Conservation (phyloP, 2,113 vertebrate species). For the Rhea pennata region DNA sequence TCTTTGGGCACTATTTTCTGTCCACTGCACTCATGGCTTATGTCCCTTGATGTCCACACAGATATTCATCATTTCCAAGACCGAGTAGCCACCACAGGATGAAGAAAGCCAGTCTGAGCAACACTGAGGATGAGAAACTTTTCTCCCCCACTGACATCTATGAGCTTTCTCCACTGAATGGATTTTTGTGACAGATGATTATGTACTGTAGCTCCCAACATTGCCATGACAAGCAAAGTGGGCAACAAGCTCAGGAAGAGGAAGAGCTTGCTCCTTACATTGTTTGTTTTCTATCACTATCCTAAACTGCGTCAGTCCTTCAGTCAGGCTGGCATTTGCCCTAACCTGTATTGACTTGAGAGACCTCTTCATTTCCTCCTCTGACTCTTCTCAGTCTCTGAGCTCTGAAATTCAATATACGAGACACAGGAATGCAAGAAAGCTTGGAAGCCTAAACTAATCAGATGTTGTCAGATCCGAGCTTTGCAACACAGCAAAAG, state of each 20-base stretch:
- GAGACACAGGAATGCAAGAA: background rate
- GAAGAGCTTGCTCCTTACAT: background rate
- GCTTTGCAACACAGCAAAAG: background rate
- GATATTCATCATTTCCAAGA: background rate
- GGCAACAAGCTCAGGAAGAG: background rate
- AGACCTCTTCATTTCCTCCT: slow-evolving; percentile 47
- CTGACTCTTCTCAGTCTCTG: background rate
- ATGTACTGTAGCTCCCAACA: background rate
- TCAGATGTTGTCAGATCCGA: background rate
- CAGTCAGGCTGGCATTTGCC: slow-evolving; percentile 5
- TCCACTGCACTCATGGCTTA: background rate
- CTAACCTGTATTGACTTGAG: slow-evolving; percentile 20
- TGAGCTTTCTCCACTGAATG: background rate
- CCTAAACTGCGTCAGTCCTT: background rate
- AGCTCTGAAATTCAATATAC: slow-evolving; percentile 33
- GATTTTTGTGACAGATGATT: background rate
- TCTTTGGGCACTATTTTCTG: background rate
- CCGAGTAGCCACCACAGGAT: rapidly evolving
- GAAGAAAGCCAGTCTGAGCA: background rate
- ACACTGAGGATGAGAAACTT: background rate
- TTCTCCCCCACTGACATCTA: background rate
- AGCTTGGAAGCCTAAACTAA: slow-evolving; percentile 21
- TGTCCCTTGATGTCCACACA: background rate
- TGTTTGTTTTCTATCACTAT: background rate
- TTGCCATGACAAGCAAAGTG: rapidly evolving